Evolutionary conservation across 2,113 vertebrate genomes (phyloP), one percentile per base, ranked within the genome.

Genomic region (Malurus alboscapulatus): DNA sequence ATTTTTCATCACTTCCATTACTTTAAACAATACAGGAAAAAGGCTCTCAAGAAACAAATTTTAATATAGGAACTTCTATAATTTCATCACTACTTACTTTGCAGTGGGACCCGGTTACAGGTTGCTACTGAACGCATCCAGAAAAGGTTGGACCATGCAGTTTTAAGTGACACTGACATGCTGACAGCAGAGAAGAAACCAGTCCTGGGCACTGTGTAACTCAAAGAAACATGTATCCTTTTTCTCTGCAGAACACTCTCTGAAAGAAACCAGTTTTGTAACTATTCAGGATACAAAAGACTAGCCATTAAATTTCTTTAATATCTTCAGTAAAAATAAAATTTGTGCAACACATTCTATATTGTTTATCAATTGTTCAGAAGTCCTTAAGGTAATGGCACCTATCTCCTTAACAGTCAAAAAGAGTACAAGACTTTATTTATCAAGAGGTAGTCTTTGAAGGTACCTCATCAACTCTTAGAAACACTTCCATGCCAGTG

Each of bases 31-130:
- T 4, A 29, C 3, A 75, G 24, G 27, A 58, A 32, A 66, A 21
- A 71, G 19, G 13, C 14, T 69, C 34, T 47, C 24, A 19, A 58
- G 36, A 18, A 84, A 66, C 6, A 63, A 7, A 32, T 20, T 14
- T 50, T 36, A 55, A 55, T 14, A 38, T 0, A 81, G 25, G 13
- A 84, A 84, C 7, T 58, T 20, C 2, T 20, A 30, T 14, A 55
- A 4, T 51, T 69, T 36, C 38, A 69, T 50, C 26, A 16, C 5
- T 72, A 90, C 96, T 97, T 87, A 97, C 96, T 86, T 25, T 79
- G 85, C 77, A 83, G 59, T 1, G 6, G 57, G 36, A 54, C 44
- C 48, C 83, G 74, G 76, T 75, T 84, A 34, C 29, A 61, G 50
- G 57, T 2, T 45, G 75, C 58, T 63, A 51, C 47, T 29, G 80